Conservation (phyloP, 2,797 vertebrate species). For the Sebastes trivittatus region DNA sequence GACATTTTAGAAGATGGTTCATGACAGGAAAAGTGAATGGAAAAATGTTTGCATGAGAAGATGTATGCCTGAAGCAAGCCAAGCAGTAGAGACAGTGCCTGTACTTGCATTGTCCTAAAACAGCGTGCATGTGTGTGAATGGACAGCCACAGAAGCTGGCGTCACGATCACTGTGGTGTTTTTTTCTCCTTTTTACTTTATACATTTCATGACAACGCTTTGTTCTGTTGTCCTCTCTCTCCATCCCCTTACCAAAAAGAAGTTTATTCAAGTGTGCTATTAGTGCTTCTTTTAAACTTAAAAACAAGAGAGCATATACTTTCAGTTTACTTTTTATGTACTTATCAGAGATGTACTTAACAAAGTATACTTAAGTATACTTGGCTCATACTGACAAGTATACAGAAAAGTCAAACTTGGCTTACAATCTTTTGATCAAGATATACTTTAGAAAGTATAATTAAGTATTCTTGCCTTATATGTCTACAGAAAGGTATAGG, state of each 20-base stretch:
- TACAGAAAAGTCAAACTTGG: too few relatives aligned
- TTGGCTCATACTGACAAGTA: too few relatives aligned
- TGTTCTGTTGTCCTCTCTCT: neutral
- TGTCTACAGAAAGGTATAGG: too few relatives aligned
- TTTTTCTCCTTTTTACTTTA: neutral
- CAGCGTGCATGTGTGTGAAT: neutral
- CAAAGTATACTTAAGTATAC: too few relatives aligned
- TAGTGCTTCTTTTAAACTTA: too few relatives aligned
- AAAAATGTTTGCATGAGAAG: neutral
- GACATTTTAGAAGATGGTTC: neutral
- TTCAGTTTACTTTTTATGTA: too few relatives aligned
- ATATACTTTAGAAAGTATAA: too few relatives aligned
- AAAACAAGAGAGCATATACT: too few relatives aligned
- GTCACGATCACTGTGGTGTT: neutral
- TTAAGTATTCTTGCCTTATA: too few relatives aligned
- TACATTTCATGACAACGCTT: slow-evolving; percentile 4
- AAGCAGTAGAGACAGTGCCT: neutral
- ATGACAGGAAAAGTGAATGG: slow-evolving; percentile 6
- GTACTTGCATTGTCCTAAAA: neutral
- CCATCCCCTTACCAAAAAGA: neutral
- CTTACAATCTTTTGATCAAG: too few relatives aligned
- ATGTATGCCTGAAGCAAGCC: neutral
- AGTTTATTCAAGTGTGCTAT: too few relatives aligned
- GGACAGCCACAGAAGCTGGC: neutral
- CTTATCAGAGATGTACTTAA: too few relatives aligned